A percentile compares a stretch with the other conserved stretches of the same genome.
Evolutionary conservation across 2,888 invertebrate species (phyloP).

Genomic region (Agriopis leucophaearia): DNA sequence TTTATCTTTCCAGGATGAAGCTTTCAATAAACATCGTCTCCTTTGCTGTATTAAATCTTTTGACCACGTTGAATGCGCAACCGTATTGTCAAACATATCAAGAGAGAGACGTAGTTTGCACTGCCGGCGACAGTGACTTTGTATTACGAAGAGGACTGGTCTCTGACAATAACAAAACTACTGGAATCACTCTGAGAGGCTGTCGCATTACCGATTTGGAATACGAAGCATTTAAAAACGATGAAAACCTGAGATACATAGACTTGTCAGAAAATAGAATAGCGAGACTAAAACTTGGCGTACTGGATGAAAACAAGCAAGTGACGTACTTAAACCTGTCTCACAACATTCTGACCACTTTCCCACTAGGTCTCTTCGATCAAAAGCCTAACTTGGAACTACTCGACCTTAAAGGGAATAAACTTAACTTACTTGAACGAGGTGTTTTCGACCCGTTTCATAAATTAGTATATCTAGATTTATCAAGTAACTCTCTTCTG

Average conservation of each 20-base stretch:
- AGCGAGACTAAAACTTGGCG: constrained; percentile 57
- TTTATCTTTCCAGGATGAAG: constrained; percentile 34
- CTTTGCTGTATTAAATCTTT: constrained; percentile 5
- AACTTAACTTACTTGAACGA: constrained; percentile 52
- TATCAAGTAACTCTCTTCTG: constrained; percentile 61
- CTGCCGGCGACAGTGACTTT: constrained; percentile 46
- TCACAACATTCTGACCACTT: constrained; percentile 56
- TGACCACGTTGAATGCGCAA: constrained; percentile 1
- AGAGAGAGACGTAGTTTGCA: constrained; percentile 51
- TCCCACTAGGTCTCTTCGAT: constrained; percentile 66
- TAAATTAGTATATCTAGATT: constrained; percentile 60
- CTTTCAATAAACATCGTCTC: neutral
- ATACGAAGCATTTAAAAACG: constrained; percentile 58
- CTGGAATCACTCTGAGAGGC: constrained; percentile 50
- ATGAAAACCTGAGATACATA: constrained; percentile 57
- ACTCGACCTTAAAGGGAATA: constrained; percentile 66
- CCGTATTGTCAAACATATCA: constrained; percentile 47
- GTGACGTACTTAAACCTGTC: constrained; percentile 64
- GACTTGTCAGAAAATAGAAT: constrained; percentile 68
- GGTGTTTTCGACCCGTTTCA: constrained; percentile 61
- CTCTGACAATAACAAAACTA: constrained; percentile 54
- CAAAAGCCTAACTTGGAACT: constrained; percentile 58
- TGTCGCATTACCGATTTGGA: constrained; percentile 58
- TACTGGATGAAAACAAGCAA: constrained; percentile 57
- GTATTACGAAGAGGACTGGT: constrained; percentile 53